phyloP scores from a whole-genome alignment of 2,113 vertebrate genomes.

The Poicephalus gulielmi region DNA sequence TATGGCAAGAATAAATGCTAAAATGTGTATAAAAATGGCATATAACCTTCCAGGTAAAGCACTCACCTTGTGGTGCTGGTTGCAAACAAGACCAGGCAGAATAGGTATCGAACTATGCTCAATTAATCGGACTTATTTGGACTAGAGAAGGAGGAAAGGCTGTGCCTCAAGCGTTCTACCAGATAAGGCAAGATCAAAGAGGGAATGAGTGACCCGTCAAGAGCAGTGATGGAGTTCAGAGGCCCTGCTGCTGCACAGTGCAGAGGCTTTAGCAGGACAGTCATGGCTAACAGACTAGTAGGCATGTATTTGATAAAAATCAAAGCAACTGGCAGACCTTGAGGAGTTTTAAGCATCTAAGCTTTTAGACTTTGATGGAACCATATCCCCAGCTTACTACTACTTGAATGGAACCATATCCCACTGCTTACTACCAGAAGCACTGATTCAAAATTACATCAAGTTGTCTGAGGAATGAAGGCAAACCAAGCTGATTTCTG shows the following conservation, averaged over 20 bases:
- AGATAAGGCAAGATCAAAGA: neutral
- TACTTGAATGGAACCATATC: neutral
- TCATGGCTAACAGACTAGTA: neutral
- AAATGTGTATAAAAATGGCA: neutral
- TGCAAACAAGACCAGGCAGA: neutral
- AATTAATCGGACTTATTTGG: neutral
- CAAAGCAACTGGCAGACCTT: neutral
- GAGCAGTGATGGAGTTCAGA: neutral
- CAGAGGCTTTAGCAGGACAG: neutral
- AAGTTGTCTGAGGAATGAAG: neutral
- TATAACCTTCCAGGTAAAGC: neutral
- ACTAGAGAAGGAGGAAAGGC: neutral
- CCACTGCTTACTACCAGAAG: neutral
- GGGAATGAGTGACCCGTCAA: fast-evolving
- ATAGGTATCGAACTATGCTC: neutral
- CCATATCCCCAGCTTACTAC: neutral
- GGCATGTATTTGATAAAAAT: neutral
- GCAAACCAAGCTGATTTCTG: neutral
- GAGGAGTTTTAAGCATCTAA: neutral
- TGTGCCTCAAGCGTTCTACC: neutral
- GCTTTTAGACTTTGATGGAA: neutral
- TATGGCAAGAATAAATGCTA: neutral
- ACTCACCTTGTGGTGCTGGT: fast-evolving
- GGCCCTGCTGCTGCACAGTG: neutral
- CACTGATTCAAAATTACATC: neutral